Conservation (phyloP, 2,797 vertebrate species). For the Molossus alvarezi region DNA sequence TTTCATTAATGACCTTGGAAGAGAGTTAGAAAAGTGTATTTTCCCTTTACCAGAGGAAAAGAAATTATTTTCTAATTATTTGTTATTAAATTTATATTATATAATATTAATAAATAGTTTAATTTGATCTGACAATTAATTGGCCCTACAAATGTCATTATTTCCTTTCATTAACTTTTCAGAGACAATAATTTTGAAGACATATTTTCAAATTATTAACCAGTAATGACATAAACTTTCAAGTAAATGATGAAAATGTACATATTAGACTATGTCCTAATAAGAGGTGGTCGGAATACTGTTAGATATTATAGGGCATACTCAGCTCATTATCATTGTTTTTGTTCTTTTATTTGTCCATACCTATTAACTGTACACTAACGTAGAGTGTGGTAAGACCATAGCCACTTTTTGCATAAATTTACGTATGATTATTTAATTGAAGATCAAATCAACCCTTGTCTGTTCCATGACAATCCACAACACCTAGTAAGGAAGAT, state of each 20-base stretch:
- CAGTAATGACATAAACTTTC: conserved; percentile 70
- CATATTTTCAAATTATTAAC: conserved; percentile 73
- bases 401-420: conserved; percentile 45
- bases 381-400: neutral
- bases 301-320: neutral
- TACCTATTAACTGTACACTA: conserved; percentile 23
- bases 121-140: conserved; percentile 73
- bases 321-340: conserved; percentile 49
- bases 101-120: conserved; percentile 79
- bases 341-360: conserved; percentile 72
- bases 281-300: conserved; percentile 50
- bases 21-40: conserved; percentile 65
- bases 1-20: conserved; percentile 68
- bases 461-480: neutral
- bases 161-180: conserved; percentile 54
- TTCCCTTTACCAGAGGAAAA: conserved; percentile 51
- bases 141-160: conserved; percentile 52
- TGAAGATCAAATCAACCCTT: conserved; percentile 32
- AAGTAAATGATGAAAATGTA: conserved; percentile 78
- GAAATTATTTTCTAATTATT: conserved; percentile 66
- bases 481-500: neutral
- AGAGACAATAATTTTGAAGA: conserved; percentile 73
- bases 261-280: conserved; percentile 71
- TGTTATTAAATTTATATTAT: conserved; percentile 68
- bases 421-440: conserved; percentile 54